Percentiles rank a stretch among this genome's conserved stretches.
Conservation (phyloP, 1,140 invertebrate genomes). For the Delia radicum region DNA sequence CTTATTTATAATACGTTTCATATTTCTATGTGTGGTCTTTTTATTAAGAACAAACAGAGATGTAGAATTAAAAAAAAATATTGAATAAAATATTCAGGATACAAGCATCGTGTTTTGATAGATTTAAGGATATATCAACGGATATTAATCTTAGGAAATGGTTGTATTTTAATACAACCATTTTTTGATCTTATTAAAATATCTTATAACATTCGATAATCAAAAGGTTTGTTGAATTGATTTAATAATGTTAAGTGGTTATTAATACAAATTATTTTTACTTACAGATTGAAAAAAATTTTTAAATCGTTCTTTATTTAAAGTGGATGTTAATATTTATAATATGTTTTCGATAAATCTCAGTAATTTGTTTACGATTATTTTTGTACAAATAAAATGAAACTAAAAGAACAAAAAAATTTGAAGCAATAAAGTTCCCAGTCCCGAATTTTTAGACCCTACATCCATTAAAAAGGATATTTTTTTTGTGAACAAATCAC, state of each 20-base stretch:
- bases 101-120: background rate
- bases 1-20: background rate
- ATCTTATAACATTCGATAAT: background rate
- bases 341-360: background rate
- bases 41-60: background rate
- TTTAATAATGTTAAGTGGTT: too few relatives aligned
- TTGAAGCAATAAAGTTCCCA: too few relatives aligned
- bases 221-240: background rate
- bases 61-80: background rate
- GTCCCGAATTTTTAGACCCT: too few relatives aligned
- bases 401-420: too few relatives aligned
- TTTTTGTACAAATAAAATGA: background rate
- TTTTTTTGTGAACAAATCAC: too few relatives aligned
- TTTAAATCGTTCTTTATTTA: background rate
- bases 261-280: background rate
- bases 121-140: background rate
- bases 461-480: too few relatives aligned
- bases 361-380: background rate
- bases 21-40: background rate
- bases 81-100: background rate
- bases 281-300: background rate
- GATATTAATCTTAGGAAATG: background rate
- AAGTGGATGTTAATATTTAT: background rate
- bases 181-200: background rate
- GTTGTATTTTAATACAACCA: background rate